These are phyloP conservation scores for Centropristis striata DNA, from an alignment of 2,113 vertebrate species.

Conservation along the genomic window DNA sequence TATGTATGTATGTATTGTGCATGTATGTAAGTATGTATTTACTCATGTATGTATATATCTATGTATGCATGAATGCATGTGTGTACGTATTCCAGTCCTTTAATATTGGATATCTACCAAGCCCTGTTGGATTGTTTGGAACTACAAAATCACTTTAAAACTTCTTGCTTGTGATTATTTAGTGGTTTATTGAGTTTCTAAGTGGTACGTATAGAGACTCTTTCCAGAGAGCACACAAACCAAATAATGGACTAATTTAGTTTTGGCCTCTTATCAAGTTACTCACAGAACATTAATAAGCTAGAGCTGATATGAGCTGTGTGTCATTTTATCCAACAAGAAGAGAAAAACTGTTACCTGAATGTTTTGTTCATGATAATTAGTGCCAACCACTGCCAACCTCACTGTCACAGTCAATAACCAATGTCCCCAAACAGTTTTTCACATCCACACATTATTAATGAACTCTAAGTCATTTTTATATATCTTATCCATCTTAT, in stretches of 20 bases:
- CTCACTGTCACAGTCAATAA: not conserved
- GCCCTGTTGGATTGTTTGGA: not conserved
- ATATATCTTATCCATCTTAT: not conserved
- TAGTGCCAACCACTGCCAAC: not conserved
- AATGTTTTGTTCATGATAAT: not conserved
- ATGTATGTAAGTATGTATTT: too few relatives aligned
- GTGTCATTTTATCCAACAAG: not conserved
- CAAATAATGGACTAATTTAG: not conserved
- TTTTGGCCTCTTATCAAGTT: not conserved
- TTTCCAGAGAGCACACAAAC: not conserved
- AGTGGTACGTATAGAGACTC: not conserved
- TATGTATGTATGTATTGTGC: too few relatives aligned
- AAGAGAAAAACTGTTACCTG: not conserved
- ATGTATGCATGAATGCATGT: too few relatives aligned
- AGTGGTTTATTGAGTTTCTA: not conserved
- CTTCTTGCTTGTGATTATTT: not conserved
- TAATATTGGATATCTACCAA: too few relatives aligned
- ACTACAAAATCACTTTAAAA: not conserved
- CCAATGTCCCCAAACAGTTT: not conserved
- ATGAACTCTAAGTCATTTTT: not conserved
- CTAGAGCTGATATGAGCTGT: not conserved
- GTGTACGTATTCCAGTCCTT: too few relatives aligned
- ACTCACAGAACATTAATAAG: not conserved
- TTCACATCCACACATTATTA: not conserved
- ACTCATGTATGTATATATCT: too few relatives aligned